These are phyloP conservation scores for Pyrgilauda ruficollis DNA, from an alignment of 2,113 vertebrate species.

Conservation along the genomic window DNA sequence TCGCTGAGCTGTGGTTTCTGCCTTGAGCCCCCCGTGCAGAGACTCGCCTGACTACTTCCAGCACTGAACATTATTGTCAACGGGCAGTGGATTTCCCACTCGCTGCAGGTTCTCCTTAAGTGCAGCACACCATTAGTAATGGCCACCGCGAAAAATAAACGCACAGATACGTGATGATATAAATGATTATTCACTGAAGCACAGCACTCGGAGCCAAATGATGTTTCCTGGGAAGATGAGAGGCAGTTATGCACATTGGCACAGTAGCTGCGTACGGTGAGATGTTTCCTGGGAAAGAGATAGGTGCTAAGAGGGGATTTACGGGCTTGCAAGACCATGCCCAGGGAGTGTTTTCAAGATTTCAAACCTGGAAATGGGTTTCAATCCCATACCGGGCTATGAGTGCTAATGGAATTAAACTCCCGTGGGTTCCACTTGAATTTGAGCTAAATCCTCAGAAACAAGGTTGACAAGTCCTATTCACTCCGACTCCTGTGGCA, in stretches of 20 bases:
- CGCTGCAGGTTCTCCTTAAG: not conserved
- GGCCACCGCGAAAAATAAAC: not conserved
- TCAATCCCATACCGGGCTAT: not conserved
- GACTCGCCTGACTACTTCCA: not conserved
- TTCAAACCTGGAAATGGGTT: not conserved
- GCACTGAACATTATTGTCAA: not conserved
- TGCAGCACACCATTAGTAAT: not conserved
- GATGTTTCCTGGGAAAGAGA: not conserved
- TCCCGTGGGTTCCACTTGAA: not conserved
- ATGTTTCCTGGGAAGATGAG: not conserved
- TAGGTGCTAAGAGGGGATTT: not conserved
- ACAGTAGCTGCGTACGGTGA: accelerated
- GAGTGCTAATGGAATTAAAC: not conserved
- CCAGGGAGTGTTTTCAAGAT: not conserved
- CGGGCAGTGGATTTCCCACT: not conserved
- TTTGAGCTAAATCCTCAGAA: not conserved
- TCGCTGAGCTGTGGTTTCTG: not conserved
- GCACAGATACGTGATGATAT: not conserved
- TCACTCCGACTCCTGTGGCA: not conserved
- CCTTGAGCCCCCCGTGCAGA: not conserved
- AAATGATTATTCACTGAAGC: not conserved
- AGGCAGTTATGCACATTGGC: not conserved
- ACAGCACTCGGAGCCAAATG: not conserved
- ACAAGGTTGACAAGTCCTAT: not conserved
- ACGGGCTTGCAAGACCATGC: not conserved